Evolutionary conservation across 2,113 vertebrate genomes (phyloP), one percentile per base, ranked within the genome.

Genomic region (Talpa occidentalis): DNA sequence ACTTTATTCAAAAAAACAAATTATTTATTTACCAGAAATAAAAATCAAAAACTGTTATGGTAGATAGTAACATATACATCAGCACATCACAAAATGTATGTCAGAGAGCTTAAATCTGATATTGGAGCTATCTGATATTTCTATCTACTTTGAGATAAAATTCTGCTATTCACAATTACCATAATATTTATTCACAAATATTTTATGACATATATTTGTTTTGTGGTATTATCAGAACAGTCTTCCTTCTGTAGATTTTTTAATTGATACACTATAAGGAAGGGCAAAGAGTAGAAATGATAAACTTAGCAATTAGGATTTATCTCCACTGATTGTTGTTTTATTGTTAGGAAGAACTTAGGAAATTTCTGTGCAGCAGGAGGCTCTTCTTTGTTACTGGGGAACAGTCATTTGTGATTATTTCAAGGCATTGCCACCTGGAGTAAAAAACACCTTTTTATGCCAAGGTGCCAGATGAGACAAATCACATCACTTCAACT

Each of bases 381-480:
- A 81, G 44, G 30, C 21, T 79, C 6, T n/a, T 30, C 52, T 69
- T 60, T 0, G 44, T 90, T 93, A 62, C 94, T 66, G 52, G 54
- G 92, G 93, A 90, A 85, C 67, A 94, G 92, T 95, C 95, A 94
- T 80, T 95, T 93, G 56, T 79, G 49, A 97, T 96, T 93, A 96
- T 60, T 92, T 95, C 93, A 82, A 94, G 67, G 69, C 73, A 92
- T 42, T 96, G 84, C 78, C 93, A 96, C 93, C 95, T 97, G 93
- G 92, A 97, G 73, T 72, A 94, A 69, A 93, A 96, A 97, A 92
- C 10, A 30, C 19, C 56, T 92, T 92, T 69, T 49, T 83, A 64
- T 93, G 95, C 96, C 95, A 97, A 96, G 40, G 54, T 97, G 88
- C 92, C 92, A 83, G 64, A 90, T 92, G 90, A 95, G 74, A 97